phyloP scores from a whole-genome alignment of 2,113 vertebrate genomes.

The Lagopus muta region DNA sequence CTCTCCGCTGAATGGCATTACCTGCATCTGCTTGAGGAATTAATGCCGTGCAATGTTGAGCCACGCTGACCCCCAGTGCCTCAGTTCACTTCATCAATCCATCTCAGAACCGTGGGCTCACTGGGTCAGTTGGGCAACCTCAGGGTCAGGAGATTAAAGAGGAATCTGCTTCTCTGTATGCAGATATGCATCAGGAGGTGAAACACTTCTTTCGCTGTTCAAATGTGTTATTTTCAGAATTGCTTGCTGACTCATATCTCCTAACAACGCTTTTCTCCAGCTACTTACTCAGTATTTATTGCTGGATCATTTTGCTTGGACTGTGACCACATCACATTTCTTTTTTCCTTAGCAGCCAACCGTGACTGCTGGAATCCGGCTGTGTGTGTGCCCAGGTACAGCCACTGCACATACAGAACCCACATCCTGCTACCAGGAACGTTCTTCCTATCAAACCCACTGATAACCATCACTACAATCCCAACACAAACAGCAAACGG shows the following conservation, averaged over 20 bases:
- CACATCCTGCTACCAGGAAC: neutral
- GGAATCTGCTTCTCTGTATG: neutral
- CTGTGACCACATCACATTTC: neutral
- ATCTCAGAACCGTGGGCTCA: neutral
- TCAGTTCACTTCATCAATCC: neutral
- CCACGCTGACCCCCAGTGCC: neutral
- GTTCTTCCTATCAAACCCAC: neutral
- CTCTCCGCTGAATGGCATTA: neutral
- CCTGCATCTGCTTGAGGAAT: neutral
- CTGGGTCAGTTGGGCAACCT: neutral
- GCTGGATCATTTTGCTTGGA: neutral
- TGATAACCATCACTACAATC: neutral
- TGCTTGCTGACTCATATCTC: neutral
- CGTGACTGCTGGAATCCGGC: neutral
- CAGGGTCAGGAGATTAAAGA: neutral
- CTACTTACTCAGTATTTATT: neutral
- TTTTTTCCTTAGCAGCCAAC: neutral
- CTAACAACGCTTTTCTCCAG: neutral
- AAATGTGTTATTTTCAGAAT: neutral
- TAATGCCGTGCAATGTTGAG: neutral
- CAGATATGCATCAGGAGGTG: neutral
- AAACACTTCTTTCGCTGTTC: neutral
- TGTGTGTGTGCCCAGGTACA: neutral
- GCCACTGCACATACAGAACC: neutral
- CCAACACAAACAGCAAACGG: neutral